These are phyloP conservation scores for Peromyscus maniculatus DNA, from an alignment of 2,113 vertebrate genomes.

Conservation along the genomic window DNA sequence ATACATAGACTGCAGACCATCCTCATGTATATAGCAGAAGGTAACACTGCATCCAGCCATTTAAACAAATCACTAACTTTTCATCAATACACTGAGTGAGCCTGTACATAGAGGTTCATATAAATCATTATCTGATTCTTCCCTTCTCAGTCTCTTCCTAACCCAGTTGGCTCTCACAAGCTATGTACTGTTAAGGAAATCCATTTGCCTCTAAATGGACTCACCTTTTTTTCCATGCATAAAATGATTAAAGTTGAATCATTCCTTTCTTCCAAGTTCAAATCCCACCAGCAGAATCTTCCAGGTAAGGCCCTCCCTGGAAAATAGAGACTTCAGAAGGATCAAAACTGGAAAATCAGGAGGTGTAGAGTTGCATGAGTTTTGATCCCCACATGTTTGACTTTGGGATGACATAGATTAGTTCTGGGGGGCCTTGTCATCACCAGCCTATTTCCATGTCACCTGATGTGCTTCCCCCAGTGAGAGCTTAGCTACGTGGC, in stretches of 20 bases:
- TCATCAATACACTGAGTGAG: not conserved
- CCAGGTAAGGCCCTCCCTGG: not conserved
- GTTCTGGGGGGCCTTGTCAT: not conserved
- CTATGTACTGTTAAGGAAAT: not conserved
- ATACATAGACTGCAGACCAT: not conserved
- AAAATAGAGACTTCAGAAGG: constrained; percentile 14
- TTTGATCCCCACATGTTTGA: constrained; percentile 23
- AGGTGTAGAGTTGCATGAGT: not conserved
- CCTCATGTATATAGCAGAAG: not conserved
- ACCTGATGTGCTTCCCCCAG: not conserved
- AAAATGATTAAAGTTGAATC: not conserved
- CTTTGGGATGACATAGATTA: not conserved
- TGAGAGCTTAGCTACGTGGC: not conserved
- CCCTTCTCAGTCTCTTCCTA: not conserved
- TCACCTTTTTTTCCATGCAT: not conserved
- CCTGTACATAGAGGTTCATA: not conserved
- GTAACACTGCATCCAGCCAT: not conserved
- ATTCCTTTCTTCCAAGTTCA: not conserved
- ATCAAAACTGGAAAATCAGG: not conserved
- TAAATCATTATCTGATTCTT: not conserved
- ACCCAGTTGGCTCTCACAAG: not conserved
- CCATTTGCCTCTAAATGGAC: not conserved
- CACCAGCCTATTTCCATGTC: not conserved
- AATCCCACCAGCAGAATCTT: not conserved
- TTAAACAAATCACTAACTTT: constrained; percentile 34